These are phyloP conservation scores for Catharus minimus DNA, from an alignment of 2,113 vertebrate species.

Conservation along the genomic window DNA sequence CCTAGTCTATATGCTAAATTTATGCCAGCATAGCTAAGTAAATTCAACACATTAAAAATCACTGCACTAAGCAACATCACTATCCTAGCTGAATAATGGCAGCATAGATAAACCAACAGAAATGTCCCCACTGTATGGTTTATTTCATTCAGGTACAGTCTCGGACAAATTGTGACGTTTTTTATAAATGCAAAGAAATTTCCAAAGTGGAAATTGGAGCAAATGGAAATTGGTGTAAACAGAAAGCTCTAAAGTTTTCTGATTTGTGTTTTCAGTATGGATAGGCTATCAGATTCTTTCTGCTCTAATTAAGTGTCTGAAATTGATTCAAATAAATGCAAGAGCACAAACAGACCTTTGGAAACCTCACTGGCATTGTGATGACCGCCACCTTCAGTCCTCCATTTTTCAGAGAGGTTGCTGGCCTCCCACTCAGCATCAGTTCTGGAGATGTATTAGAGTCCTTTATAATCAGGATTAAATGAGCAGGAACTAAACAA, in stretches of 20 bases:
- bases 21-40: neutral
- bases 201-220: neutral
- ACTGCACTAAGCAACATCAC: neutral
- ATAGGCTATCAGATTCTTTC: neutral
- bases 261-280: neutral
- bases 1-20: neutral
- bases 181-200: neutral
- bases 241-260: neutral
- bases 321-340: neutral
- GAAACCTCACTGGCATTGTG: neutral
- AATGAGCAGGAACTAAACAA: neutral
- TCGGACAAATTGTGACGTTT: neutral
- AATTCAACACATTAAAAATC: neutral
- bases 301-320: neutral
- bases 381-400: neutral
- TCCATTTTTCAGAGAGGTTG: neutral
- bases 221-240: neutral
- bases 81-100: neutral
- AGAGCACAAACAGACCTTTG: neutral
- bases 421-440: neutral
- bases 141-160: neutral
- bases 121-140: neutral
- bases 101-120: neutral
- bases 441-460: neutral
- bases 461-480: neutral